Evolutionary conservation across 2,113 vertebrate genomes (phyloP).

Genomic region (Elephantulus edwardii): DNA sequence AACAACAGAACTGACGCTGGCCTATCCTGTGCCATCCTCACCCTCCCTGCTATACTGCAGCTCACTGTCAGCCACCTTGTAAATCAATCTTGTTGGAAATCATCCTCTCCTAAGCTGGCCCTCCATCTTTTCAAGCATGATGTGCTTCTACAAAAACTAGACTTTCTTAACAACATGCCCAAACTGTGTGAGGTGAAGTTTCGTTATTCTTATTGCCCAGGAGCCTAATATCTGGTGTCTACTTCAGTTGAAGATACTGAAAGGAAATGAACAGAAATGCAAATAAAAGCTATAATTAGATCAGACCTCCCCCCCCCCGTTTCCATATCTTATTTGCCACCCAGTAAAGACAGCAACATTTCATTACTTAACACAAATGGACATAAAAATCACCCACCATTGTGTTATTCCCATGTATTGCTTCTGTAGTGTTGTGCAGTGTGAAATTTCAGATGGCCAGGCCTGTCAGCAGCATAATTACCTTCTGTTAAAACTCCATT

Average conservation of each 20-base stretch:
- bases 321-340: background rate
- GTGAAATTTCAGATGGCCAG: slow-evolving; percentile 26
- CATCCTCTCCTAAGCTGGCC: too few species aligned
- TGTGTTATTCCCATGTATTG: slow-evolving; percentile 15
- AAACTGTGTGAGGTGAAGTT: too few species aligned
- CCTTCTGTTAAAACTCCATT: slow-evolving; percentile 44
- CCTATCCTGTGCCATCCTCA: too few species aligned
- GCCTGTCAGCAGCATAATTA: slow-evolving; percentile 17
- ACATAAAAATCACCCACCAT: background rate
- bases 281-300: slow-evolving; percentile 12
- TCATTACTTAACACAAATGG: slow-evolving; percentile 54
- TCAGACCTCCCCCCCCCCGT: background rate
- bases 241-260: slow-evolving; percentile 26
- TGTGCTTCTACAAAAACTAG: too few species aligned
- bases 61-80: too few species aligned
- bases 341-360: slow-evolving; percentile 36
- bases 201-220: too few species aligned
- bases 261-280: slow-evolving; percentile 46
- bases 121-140: too few species aligned
- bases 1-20: too few species aligned
- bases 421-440: background rate
- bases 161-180: too few species aligned
- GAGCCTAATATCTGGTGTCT: slow-evolving; percentile 16
- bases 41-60: too few species aligned
- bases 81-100: too few species aligned